Evolutionary conservation across 1,140 invertebrate genomes (phyloP), one percentile per base, ranked within the genome.

Genomic region (Pomacea maculata): DNA sequence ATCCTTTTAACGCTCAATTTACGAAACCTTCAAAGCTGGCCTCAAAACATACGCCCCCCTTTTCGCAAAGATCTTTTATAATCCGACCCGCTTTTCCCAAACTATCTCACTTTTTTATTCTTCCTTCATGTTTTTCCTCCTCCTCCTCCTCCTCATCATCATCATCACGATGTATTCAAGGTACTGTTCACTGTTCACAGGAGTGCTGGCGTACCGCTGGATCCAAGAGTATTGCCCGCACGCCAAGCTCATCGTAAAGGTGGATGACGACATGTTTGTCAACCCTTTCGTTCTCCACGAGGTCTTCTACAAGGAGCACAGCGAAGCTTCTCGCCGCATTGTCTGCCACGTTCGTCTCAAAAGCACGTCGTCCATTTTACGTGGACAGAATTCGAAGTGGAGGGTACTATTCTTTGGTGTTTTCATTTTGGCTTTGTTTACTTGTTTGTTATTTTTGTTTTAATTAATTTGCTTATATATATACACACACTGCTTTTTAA

Each of bases 201-300:
- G 75, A 34, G 88, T 96, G 0, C 96, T 97, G 96, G 96, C 96
- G 0, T 89, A 97, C 63, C 93, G 94, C 84, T 98, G 96, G 96
- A 94, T 94, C 1, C 88, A 92, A 1, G 91, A 90, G 21, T 91
- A 93, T 83, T 98, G 96, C 89, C 84, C 87, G 10, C 90, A 93
- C 45, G 92, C 94, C 4, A 92, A 94, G 81, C 95, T 94, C 86
- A 93, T 97, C 21, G 92, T 97, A 12, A 98, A 98, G 93, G 94
- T 96, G 89, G 96, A 98, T 89, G 96, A 97, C 90, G 96, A 97
- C 88, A 95, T 95, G 79, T 94, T 96, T 63, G 92, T 96, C 29
- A 95, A 97, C 91, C 87, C 96, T 15, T 94, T 94, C 61, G 73
- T 76, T 15, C 34, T 88, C n/a, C 74, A 85, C 25, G 64, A 81